phyloP scores from a whole-genome alignment of 2,113 vertebrate species.

The Loxodonta africana region DNA sequence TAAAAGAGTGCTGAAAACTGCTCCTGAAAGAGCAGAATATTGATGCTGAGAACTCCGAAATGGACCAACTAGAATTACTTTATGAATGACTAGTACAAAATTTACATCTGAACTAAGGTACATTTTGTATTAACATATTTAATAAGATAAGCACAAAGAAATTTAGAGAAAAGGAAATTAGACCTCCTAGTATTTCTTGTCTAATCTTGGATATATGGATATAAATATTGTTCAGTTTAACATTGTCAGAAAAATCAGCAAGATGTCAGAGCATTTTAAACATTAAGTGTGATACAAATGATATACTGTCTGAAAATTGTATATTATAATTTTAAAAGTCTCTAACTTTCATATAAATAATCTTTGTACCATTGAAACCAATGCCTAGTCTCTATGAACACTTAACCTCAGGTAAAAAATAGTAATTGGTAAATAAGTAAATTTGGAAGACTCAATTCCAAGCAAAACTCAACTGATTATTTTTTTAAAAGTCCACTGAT shows the following conservation, averaged over 20 bases:
- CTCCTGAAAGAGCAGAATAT: neutral
- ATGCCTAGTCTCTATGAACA: conserved; percentile 65
- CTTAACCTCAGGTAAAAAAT: conserved; percentile 54
- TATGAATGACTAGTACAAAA: conserved; percentile 42
- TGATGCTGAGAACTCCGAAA: conserved; percentile 9
- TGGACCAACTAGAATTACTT: conserved; percentile 10
- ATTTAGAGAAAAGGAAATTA: conserved; percentile 56
- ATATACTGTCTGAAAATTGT: conserved; percentile 22
- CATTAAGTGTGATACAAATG: conserved; percentile 69
- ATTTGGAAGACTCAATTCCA: conserved; percentile 42
- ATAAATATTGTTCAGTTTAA: conserved; percentile 65
- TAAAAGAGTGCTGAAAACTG: conserved; percentile 1
- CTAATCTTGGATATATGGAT: conserved; percentile 39
- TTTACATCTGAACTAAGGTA: conserved; percentile 11
- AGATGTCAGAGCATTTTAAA: conserved; percentile 69
- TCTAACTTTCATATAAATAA: conserved; percentile 60
- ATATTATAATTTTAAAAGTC: conserved; percentile 50
- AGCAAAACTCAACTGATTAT: conserved; percentile 19
- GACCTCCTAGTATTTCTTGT: conserved; percentile 53
- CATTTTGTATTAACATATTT: conserved; percentile 53
- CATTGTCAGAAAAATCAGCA: conserved; percentile 68
- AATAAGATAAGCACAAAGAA: conserved; percentile 57
- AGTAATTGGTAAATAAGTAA: conserved; percentile 28
- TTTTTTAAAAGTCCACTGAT: conserved; percentile 20
- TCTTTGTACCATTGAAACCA: conserved; percentile 26